Conservation (phyloP, 2,797 vertebrate genomes). For the Mus spretus region DNA sequence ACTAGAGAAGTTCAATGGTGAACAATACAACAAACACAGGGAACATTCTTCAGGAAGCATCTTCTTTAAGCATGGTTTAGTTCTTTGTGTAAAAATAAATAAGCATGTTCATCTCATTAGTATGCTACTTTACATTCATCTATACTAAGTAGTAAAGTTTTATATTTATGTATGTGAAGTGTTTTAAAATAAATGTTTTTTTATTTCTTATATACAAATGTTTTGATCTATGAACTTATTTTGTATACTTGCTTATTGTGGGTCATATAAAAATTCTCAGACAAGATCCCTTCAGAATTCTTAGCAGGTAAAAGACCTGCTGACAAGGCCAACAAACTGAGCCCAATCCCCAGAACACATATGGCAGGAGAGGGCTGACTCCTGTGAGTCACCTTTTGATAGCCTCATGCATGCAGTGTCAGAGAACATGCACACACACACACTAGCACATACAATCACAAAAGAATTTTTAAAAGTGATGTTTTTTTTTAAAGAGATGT, state of each 20-base stretch:
- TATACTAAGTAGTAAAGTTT: neutral
- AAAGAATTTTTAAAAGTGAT: neutral
- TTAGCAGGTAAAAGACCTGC: neutral
- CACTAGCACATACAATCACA: neutral
- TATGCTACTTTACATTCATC: neutral
- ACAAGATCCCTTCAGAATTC: neutral
- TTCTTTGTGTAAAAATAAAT: neutral
- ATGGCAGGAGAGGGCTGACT: neutral
- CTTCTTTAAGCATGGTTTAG: neutral
- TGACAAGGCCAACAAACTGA: neutral
- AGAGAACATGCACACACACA: neutral
- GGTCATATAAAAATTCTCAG: neutral
- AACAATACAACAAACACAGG: constrained; percentile 20
- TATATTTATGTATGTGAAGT: neutral
- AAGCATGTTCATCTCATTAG: neutral
- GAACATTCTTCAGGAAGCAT: neutral
- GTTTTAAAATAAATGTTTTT: neutral
- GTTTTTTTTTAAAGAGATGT: neutral
- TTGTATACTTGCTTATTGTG: neutral
- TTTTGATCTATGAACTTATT: neutral
- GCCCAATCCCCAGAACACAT: neutral
- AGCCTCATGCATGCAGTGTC: neutral
- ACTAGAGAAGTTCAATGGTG: constrained; percentile 40
- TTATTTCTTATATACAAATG: neutral
- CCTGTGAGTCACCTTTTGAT: neutral